Evolutionary conservation across 2,113 vertebrate genomes (phyloP), one percentile per base, ranked within the genome.

Genomic region (Boleophthalmus pectinirostris): DNA sequence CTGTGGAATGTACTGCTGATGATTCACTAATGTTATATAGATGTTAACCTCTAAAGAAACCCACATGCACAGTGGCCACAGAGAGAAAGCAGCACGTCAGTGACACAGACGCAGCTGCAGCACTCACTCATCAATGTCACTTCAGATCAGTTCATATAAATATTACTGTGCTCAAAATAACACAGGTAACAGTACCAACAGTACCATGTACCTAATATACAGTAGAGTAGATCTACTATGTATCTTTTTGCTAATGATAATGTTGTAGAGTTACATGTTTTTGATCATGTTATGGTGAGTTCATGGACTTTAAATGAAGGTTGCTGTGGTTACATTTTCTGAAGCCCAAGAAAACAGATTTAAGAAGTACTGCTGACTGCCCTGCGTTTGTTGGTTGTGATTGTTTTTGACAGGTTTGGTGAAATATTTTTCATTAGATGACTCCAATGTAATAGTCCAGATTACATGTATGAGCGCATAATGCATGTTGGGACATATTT

Each of bases 391-490:
- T 73, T 74, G 45, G 16, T 67, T 66, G 69, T 46, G 70, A 68
- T 66, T 80, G 24, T 72, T 29, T 73, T 47, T 35, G 35, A n/a
- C 69, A 71, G 63, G 64, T 33, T 67, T 68, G 21, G n/a, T 69
- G 47, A 75, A 29, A 21, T n/a, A 64, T 21, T 47, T 58, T 82
- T 85, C 47, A 73, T 47, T 58, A 35, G 66, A 58, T 66, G 25
- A 24, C 16, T 79, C 66, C 61, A 74, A 79, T 73, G 49, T 72
- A 82, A 80, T 38, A 72, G 58, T 67, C 69, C 23, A 29, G 29
- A 29, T 29, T 63, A 46, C 56, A 68, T 21, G 24, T 74, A 2
- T 47, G 23, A 75, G 66, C 69, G 24, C 61, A 70, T 23, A 13
- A 61, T 70, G 57, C 23, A 51, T 58, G 56, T 71, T 71, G 68